Conservation (phyloP, 2,888 invertebrate genomes). For the Mycogona germanica region DNA sequence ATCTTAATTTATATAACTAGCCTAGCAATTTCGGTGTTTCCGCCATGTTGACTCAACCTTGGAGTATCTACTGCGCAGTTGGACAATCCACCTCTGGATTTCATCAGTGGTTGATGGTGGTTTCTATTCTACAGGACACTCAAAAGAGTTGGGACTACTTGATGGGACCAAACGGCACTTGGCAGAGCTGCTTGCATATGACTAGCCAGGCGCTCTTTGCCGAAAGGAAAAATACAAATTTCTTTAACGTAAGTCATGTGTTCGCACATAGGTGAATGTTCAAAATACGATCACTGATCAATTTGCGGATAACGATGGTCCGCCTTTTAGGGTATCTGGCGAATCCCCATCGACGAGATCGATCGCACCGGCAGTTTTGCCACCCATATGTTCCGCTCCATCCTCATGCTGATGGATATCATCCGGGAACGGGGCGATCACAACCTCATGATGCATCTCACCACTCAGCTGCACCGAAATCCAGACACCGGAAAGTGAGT, state of each 20-base stretch:
- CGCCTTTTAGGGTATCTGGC: slow-evolving; percentile 64
- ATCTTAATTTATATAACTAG: no score
- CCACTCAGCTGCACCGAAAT: slow-evolving; percentile 58
- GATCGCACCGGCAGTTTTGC: slow-evolving; percentile 86
- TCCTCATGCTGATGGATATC: slow-evolving; percentile 67
- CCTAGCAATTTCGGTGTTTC: no score
- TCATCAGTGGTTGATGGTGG: no score
- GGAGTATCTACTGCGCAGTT: no score
- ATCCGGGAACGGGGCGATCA: slow-evolving; percentile 66
- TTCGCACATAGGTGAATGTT: background rate
- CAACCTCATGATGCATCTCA: slow-evolving; percentile 62
- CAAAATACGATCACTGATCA: slow-evolving; percentile 18
- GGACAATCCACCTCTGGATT: no score
- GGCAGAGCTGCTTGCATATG: slow-evolving; percentile 33
- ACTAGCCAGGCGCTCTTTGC: slow-evolving; percentile 68
- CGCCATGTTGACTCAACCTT: no score
- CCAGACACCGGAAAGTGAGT: slow-evolving; percentile 52
- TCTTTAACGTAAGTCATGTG: slow-evolving; percentile 63
- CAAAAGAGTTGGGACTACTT: slow-evolving; percentile 33
- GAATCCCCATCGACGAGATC: slow-evolving; percentile 77
- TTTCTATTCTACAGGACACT: slow-evolving; percentile 29
- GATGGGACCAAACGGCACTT: slow-evolving; percentile 28
- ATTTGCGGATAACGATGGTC: background rate
- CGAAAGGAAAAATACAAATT: slow-evolving; percentile 70
- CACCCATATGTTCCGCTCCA: slow-evolving; percentile 76